phyloP scores from a whole-genome alignment of 2,888 invertebrate species.

The Phaedon cochleariae region DNA sequence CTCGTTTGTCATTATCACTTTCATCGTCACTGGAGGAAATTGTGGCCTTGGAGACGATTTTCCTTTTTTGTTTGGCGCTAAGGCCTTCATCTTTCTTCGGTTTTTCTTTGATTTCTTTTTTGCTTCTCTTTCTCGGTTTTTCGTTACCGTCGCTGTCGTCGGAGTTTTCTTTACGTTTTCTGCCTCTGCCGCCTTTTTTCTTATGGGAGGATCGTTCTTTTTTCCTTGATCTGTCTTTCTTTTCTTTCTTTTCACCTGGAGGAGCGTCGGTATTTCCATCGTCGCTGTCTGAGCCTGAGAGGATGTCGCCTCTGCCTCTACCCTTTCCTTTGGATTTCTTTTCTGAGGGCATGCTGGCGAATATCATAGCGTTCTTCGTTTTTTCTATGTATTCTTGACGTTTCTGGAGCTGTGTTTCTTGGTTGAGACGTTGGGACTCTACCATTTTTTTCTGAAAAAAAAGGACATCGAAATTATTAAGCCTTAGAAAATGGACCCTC shows the following conservation, averaged over 20 bases:
- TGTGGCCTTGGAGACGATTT: conserved; percentile 92
- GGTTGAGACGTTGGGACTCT: conserved; percentile 79
- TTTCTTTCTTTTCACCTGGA: conserved; percentile 45
- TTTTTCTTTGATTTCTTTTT: conserved; percentile 46
- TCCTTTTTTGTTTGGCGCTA: conserved; percentile 83
- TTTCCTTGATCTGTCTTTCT: conserved; percentile 56
- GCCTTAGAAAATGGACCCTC: too few relatives aligned
- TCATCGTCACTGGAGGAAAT: conserved; percentile 91
- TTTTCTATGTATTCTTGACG: conserved; percentile 95
- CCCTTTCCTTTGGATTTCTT: conserved; percentile 67
- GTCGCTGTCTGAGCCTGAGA: conserved; percentile 53
- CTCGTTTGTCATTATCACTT: conserved; percentile 70
- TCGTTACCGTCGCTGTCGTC: conserved; percentile 75
- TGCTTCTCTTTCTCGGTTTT: conserved; percentile 62
- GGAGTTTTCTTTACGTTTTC: conserved; percentile 48
- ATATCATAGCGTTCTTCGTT: conserved; percentile 88
- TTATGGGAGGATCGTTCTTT: conserved; percentile 59
- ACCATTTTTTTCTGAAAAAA: conserved; percentile 74
- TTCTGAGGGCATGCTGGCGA: conserved; percentile 82
- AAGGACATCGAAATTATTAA: too few relatives aligned
- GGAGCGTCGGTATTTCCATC: conserved; percentile 60
- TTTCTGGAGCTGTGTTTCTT: conserved; percentile 87
- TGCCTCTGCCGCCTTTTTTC: conserved; percentile 56
- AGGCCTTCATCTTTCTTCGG: conserved; percentile 71
- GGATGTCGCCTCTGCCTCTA: conserved; percentile 47